Percentiles rank a stretch among this genome's conserved stretches.
phyloP scores from a whole-genome alignment of 1,140 invertebrate species.

The Neodiprion lecontei region DNA sequence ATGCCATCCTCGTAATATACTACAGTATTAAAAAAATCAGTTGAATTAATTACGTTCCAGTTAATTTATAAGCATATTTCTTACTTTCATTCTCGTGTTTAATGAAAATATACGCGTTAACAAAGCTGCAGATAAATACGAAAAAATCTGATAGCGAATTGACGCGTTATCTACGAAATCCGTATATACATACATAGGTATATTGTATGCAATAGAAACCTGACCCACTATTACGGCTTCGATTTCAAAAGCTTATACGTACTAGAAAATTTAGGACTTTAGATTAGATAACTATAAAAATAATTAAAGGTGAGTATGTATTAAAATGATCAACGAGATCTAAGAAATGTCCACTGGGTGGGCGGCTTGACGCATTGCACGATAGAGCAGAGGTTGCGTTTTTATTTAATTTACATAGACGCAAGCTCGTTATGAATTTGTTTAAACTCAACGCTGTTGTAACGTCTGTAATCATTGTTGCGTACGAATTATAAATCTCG shows the following conservation, averaged over 20 bases:
- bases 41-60: no score
- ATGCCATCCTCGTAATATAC: no score
- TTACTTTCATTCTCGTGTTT: no score
- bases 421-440: neutral
- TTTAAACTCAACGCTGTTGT: neutral
- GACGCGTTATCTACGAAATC: no score
- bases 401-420: neutral
- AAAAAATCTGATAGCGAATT: no score
- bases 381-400: neutral
- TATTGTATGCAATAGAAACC: neutral
- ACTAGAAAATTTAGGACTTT: neutral
- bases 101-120: no score
- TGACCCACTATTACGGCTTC: neutral
- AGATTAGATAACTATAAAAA: neutral
- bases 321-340: neutral
- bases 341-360: slow-evolving; percentile 4
- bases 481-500: no score
- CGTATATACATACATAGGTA: neutral
- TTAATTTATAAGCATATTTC: no score
- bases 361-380: neutral
- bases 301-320: neutral
- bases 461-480: neutral
- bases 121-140: no score
- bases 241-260: neutral
- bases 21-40: no score